phyloP scores from a whole-genome alignment of 2,113 vertebrate genomes.

The Tapirus terrestris region DNA sequence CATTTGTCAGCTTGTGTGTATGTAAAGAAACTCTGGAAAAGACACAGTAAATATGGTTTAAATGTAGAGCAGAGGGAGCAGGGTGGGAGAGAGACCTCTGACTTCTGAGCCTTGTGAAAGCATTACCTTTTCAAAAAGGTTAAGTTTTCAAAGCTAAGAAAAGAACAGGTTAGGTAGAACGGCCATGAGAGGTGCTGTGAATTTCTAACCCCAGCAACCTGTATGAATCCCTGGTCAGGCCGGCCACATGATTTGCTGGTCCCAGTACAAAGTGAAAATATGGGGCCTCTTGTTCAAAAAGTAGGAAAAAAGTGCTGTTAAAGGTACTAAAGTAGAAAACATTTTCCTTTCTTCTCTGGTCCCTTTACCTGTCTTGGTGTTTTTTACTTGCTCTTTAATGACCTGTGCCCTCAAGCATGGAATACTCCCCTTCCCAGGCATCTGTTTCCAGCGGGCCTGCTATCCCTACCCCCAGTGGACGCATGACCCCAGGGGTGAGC shows the following conservation, averaged over 20 bases:
- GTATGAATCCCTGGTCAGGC: background rate
- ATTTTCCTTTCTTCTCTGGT: background rate
- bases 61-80: background rate
- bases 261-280: background rate
- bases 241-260: background rate
- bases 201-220: background rate
- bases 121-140: background rate
- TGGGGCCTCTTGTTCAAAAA: background rate
- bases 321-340: background rate
- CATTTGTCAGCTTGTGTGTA: background rate
- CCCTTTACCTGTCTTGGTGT: background rate
- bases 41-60: background rate
- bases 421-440: background rate
- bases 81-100: background rate
- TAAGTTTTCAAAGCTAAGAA: too few species aligned
- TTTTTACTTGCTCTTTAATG: background rate
- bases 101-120: background rate
- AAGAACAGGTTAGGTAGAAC: background rate
- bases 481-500: background rate
- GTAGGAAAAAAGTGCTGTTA: background rate
- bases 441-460: background rate
- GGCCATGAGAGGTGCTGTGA: background rate
- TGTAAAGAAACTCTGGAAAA: background rate
- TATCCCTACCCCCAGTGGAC: background rate
- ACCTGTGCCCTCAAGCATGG: background rate